phyloP scores from a whole-genome alignment of 2,797 vertebrate species.

The Gymnothorax reevesii region DNA sequence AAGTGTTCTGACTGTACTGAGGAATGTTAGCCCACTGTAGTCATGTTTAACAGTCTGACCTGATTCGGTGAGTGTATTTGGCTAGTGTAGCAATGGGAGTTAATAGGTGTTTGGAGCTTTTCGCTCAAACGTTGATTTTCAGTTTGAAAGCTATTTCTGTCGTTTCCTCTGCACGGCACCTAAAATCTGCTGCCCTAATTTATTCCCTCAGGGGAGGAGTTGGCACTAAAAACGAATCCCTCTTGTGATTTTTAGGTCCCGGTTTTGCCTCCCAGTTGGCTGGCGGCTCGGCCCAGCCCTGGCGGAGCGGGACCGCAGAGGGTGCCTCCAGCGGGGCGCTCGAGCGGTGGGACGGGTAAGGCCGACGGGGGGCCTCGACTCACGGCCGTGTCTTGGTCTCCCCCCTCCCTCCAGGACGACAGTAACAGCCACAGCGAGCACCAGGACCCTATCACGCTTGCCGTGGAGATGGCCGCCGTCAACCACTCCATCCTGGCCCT shows the following conservation, averaged over 20 bases:
- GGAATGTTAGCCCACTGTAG: not conserved
- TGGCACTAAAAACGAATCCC: slow-evolving; percentile 8
- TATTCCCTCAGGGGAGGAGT: not conserved
- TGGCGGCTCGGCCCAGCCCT: slow-evolving; percentile 53
- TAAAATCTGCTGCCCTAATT: slow-evolving; percentile 3
- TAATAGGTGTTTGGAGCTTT: not conserved
- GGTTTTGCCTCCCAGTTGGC: slow-evolving; percentile 70
- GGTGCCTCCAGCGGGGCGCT: slow-evolving; percentile 53
- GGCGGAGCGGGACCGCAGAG: slow-evolving; percentile 49
- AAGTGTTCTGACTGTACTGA: not conserved
- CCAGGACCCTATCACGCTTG: slow-evolving; percentile 86
- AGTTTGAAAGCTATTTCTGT: not conserved
- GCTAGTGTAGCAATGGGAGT: too few species aligned
- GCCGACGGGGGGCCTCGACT: slow-evolving; percentile 64
- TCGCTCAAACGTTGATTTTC: not conserved
- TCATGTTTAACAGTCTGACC: not conserved
- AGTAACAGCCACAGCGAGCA: slow-evolving; percentile 86
- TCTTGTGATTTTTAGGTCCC: slow-evolving; percentile 62
- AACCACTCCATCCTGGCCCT: slow-evolving; percentile 85
- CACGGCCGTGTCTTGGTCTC: slow-evolving; percentile 72
- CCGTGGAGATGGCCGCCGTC: slow-evolving; percentile 88
- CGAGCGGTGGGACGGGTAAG: slow-evolving; percentile 51
- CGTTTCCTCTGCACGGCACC: not conserved
- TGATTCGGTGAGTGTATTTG: not conserved
- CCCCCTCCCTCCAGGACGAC: slow-evolving; percentile 82